Conservation (phyloP, 1,140 invertebrate genomes). For the Drosophila chauvacae region DNA sequence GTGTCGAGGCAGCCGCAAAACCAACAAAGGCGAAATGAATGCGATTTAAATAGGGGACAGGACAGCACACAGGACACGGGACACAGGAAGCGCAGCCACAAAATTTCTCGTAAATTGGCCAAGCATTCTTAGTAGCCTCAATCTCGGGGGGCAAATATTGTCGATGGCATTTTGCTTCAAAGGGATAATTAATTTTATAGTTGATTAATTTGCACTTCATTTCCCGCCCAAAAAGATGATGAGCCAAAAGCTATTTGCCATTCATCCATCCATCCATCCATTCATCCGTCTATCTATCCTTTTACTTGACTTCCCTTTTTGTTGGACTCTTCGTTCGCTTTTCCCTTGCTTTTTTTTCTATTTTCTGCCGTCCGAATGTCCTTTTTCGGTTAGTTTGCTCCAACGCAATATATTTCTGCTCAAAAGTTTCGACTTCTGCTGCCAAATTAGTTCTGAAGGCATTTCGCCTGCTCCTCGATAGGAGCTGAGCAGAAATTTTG, state of each 20-base stretch:
- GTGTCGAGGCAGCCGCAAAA: conserved; percentile 74
- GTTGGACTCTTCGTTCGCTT: conserved; percentile 7
- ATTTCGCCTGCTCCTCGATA: conserved; percentile 1
- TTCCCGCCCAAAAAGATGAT: conserved; percentile 36
- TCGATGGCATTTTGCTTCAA: conserved; percentile 36
- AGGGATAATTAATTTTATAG: conserved; percentile 63
- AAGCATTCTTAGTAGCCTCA: not conserved
- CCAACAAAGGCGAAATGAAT: conserved; percentile 41
- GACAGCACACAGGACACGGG: not conserved
- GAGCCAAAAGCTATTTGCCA: conserved; percentile 52
- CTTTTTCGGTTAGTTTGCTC: conserved; percentile 45
- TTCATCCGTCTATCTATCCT: conserved; percentile 1
- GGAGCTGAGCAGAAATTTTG: conserved; percentile 15
- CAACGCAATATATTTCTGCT: conserved; percentile 46
- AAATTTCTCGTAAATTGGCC: conserved; percentile 19
- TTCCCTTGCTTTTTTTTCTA: not conserved
- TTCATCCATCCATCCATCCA: conserved; percentile 15
- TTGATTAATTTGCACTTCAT: conserved; percentile 59
- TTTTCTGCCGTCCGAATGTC: conserved; percentile 14
- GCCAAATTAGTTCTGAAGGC: conserved; percentile 38
- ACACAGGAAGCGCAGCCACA: conserved; percentile 2
- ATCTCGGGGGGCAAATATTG: not conserved
- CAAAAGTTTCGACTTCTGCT: conserved; percentile 44
- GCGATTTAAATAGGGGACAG: conserved; percentile 27
- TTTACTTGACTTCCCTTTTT: conserved; percentile 23